Evolutionary conservation across 2,797 vertebrate species (phyloP).

Genomic region (Karalla daura): DNA sequence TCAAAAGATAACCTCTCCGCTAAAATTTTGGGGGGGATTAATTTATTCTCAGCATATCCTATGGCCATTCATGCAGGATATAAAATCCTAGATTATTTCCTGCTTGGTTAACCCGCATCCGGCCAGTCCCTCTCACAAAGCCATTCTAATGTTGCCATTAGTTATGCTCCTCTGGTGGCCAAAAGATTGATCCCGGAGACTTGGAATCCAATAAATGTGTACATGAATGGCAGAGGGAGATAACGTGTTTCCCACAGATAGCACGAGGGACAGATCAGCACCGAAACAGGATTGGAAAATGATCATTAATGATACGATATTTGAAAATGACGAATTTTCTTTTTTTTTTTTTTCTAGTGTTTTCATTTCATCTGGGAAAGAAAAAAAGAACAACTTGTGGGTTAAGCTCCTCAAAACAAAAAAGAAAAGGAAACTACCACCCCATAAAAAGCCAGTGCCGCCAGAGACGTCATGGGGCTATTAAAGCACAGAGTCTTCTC

Average conservation of each 20-base stretch:
- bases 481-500: constrained; percentile 66
- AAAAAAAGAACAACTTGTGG: neutral
- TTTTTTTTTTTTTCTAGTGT: constrained; percentile 8
- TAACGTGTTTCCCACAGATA: constrained; percentile 79
- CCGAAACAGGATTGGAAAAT: constrained; percentile 72
- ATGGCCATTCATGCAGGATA: constrained; percentile 85
- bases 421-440: constrained; percentile 28
- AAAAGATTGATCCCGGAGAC: constrained; percentile 86
- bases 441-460: constrained; percentile 62
- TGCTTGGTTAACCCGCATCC: constrained; percentile 88
- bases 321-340: constrained; percentile 49
- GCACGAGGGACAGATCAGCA: constrained; percentile 63
- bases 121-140: constrained; percentile 85
- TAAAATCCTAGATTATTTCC: constrained; percentile 89
- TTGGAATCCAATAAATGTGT: constrained; percentile 84
- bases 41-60: constrained; percentile 87
- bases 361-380: neutral
- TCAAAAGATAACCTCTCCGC: constrained; percentile 76
- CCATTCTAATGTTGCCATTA: constrained; percentile 88
- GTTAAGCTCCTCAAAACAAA: constrained; percentile 20
- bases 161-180: constrained; percentile 88
- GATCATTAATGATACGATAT: constrained; percentile 69
- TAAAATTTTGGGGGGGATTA: constrained; percentile 79
- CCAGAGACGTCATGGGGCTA: constrained; percentile 62
- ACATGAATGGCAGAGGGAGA: constrained; percentile 85